Conservation (phyloP, 2,888 invertebrate species). For the Conus canariensis region DNA sequence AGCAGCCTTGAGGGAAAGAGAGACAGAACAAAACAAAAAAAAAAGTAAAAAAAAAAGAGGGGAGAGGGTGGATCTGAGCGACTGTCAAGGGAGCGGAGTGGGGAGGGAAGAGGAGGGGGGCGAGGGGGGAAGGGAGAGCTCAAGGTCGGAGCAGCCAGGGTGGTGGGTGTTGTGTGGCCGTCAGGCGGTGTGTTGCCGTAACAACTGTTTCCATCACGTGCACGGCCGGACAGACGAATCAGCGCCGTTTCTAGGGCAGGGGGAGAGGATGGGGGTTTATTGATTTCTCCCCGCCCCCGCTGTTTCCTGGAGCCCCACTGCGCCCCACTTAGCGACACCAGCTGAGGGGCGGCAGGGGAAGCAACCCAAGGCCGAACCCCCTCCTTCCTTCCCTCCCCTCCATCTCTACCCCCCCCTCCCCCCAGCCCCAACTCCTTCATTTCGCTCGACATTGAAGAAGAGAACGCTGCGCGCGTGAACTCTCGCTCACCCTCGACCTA, state of each 20-base stretch:
- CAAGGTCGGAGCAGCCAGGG: background rate
- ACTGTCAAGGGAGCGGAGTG: background rate
- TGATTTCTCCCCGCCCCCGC: background rate
- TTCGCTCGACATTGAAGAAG: background rate
- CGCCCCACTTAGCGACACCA: background rate
- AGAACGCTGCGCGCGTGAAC: conserved; percentile 21
- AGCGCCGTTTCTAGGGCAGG: background rate
- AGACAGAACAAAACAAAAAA: background rate
- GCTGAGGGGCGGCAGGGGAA: background rate
- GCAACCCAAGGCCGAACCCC: background rate
- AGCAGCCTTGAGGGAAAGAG: background rate
- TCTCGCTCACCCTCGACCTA: conserved; percentile 26
- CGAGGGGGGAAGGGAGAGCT: background rate
- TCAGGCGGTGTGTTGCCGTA: conserved; percentile 15
- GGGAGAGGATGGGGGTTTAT: background rate
- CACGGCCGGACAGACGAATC: background rate
- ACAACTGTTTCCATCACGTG: background rate
- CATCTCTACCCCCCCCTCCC: background rate
- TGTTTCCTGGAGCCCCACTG: background rate
- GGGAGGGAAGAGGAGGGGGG: background rate
- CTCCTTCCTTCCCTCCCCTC: background rate
- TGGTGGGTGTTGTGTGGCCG: background rate
- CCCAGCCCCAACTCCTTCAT: background rate
- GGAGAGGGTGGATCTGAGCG: background rate
- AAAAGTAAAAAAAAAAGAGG: background rate